Evolutionary conservation across 2,888 invertebrate genomes (phyloP).

Genomic region (Drosophila leonis): DNA sequence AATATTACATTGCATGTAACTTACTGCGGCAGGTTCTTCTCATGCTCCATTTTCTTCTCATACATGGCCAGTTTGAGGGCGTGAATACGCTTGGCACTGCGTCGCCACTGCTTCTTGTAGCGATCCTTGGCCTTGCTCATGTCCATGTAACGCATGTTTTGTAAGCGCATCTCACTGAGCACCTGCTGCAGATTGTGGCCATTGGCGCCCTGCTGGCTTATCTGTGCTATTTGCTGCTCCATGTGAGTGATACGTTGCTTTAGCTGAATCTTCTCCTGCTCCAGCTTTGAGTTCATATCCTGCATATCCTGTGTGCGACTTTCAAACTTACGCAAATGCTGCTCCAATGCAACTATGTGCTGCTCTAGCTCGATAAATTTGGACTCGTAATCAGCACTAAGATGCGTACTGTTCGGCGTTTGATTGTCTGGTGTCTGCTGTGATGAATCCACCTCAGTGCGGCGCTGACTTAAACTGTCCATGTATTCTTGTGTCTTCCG

Average conservation of each 20-base stretch:
- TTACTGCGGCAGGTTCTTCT: slow-evolving; percentile 34
- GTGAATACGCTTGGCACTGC: slow-evolving; percentile 89
- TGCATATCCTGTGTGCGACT: slow-evolving; percentile 85
- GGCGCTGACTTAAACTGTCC: slow-evolving; percentile 7
- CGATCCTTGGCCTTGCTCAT: slow-evolving; percentile 89
- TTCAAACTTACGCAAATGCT: slow-evolving; percentile 59
- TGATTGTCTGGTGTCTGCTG: not conserved
- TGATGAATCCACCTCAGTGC: not conserved
- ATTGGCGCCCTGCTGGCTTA: slow-evolving; percentile 22
- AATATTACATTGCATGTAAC: slow-evolving; percentile 13
- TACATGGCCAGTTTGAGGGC: slow-evolving; percentile 85
- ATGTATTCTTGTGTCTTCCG: slow-evolving; percentile 85
- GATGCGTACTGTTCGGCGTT: slow-evolving; percentile 9
- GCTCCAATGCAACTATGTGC: slow-evolving; percentile 59
- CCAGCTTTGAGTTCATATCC: slow-evolving; percentile 84
- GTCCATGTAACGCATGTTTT: slow-evolving; percentile 87
- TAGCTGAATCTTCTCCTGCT: slow-evolving; percentile 84
- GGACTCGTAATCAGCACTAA: slow-evolving; percentile 41
- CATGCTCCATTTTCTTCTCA: slow-evolving; percentile 42
- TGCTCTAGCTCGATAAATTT: slow-evolving; percentile 67
- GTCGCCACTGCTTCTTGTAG: slow-evolving; percentile 92
- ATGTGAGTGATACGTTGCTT: slow-evolving; percentile 67
- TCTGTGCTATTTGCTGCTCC: slow-evolving; percentile 62
- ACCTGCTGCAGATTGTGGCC: slow-evolving; percentile 88
- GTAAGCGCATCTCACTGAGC: slow-evolving; percentile 87